Evolutionary conservation across 1,140 invertebrate species (phyloP), one percentile per base, ranked within the genome.

Genomic region (Hydropsyche tenuis): DNA sequence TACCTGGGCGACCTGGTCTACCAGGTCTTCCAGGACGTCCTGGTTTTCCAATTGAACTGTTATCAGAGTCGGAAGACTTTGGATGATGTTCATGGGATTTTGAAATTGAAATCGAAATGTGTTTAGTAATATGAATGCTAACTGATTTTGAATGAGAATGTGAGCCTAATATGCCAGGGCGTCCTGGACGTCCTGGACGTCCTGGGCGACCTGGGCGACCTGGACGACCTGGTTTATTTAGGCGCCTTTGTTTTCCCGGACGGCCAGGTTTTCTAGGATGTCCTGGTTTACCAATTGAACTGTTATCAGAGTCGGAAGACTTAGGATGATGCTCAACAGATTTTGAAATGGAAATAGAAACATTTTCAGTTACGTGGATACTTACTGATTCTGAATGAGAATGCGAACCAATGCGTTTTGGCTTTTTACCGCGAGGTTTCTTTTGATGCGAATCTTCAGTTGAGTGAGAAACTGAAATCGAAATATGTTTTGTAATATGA

Each of bases 391-490:
- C 30, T 37, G 30, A 37, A 37, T 37, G 30, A 4, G 30, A 4
- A 9, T 37, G 30, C 9, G 30, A 9, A 9, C 30, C 30, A 37
- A 37, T 3, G 9, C 3, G 30, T 4, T 37, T 37, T 37, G 30
- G 30, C 9, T 37, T 37, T 4, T 11, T 14, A 60, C 56, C 5
- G 3, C 22, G n/a, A n/a, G n/a, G n/a, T n/a, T n/a, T n/a, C n/a
- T n/a, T n/a, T n/a, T n/a, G n/a, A n/a, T n/a, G n/a, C 23, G 60
- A 16, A 42, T 9, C 14, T 65, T 65, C 63, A 16, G n/a, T 43
- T 43, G 63, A 65, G 12, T 65, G 27, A 16, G 42, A 65, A 18
- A 43, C 18, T 18, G 63, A 65, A 65, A 65, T 43, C 3, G 63
- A 60, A 60, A 60, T 23, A 12, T 60, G 20, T 60, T 60, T 60